phyloP scores from a whole-genome alignment of 2,888 invertebrate species.

The Opisthograptis luteolata region DNA sequence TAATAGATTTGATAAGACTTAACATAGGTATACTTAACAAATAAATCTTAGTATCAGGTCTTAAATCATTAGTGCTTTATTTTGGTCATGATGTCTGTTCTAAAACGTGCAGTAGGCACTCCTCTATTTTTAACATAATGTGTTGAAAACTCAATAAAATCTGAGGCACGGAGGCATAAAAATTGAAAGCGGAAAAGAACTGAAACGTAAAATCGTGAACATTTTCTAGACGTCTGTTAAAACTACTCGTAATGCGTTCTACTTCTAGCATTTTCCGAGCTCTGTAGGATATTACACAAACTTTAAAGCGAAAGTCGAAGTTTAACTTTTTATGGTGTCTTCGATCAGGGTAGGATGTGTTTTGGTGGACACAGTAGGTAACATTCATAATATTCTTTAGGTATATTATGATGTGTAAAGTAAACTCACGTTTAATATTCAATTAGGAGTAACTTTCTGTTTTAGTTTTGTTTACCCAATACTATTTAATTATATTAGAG shows the following conservation, averaged over 20 bases:
- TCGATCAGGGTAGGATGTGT: background rate
- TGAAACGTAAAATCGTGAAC: constrained; percentile 16
- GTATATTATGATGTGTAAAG: background rate
- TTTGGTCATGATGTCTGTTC: too few species aligned
- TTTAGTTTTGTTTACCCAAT: too few species aligned
- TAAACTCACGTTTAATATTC: background rate
- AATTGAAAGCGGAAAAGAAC: constrained; percentile 19
- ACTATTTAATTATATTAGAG: too few species aligned
- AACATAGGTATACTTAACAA: too few species aligned
- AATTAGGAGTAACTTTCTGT: background rate
- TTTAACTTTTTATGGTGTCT: constrained; percentile 2
- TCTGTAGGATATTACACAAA: constrained; percentile 3
- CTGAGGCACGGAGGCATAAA: constrained; percentile 17
- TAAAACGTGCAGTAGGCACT: background rate
- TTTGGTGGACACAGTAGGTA: background rate
- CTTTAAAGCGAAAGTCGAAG: constrained; percentile 2
- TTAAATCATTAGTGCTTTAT: too few species aligned
- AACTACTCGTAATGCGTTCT: constrained; percentile 7
- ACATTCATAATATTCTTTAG: background rate
- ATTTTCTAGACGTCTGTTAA: constrained; percentile 13
- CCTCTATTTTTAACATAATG: constrained; percentile 12
- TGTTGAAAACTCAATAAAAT: constrained; percentile 20
- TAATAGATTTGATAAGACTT: too few species aligned
- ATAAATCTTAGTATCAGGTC: too few species aligned
- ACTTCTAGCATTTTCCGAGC: constrained; percentile 12